A percentile compares a stretch with the other conserved stretches of the same genome.
Evolutionary conservation across 2,797 vertebrate species (phyloP).

Genomic region (Microctenopoma steveboyesi): DNA sequence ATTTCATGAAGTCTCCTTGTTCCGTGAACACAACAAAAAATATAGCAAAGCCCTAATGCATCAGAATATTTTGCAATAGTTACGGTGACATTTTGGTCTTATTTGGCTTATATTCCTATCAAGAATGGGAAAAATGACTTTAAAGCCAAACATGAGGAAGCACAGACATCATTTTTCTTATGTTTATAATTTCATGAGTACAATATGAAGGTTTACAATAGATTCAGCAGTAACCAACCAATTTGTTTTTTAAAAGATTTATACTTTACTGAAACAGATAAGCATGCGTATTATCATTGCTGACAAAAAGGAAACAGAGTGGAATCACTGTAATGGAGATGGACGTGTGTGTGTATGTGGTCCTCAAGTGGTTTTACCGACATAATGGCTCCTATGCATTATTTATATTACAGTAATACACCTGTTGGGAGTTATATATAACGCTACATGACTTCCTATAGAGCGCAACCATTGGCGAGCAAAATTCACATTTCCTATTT

Average conservation of each 20-base stretch:
- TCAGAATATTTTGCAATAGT: slow-evolving; percentile 19
- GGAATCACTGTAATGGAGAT: no score
- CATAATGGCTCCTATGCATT: slow-evolving; percentile 49
- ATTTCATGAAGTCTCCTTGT: slow-evolving; percentile 52
- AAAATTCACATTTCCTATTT: neutral
- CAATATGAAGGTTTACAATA: neutral
- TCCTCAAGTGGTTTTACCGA: slow-evolving; percentile 31
- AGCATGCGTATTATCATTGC: no score
- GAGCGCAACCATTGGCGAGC: neutral
- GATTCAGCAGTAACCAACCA: neutral
- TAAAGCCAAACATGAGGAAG: slow-evolving; percentile 2
- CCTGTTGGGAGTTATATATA: neutral
- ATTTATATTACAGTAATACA: slow-evolving; percentile 45
- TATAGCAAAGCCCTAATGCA: slow-evolving; percentile 51
- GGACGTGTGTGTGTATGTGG: neutral
- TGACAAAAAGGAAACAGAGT: no score
- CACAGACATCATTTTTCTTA: slow-evolving; percentile 6
- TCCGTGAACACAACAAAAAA: slow-evolving; percentile 68
- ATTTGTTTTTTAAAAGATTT: neutral
- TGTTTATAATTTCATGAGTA: slow-evolving; percentile 7
- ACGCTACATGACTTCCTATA: slow-evolving; percentile 11
- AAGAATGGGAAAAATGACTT: slow-evolving; percentile 11
- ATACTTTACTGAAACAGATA: neutral
- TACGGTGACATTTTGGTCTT: slow-evolving; percentile 29
- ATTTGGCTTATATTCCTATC: neutral